phyloP scores from a whole-genome alignment of 1,140 invertebrate species.

The Pseudomyrmex cubaensis region DNA sequence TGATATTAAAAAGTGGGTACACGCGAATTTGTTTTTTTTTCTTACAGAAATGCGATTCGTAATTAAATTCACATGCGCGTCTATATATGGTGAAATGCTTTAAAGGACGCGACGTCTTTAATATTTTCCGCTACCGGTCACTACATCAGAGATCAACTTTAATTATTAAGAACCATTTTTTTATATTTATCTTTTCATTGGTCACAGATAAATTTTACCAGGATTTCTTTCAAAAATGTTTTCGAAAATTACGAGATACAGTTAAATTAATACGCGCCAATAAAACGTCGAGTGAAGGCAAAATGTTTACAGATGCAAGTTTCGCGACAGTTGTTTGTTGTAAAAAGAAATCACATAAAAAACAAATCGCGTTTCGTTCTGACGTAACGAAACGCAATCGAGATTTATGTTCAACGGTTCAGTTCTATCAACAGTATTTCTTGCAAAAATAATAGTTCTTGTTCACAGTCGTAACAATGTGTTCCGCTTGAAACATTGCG shows the following conservation, averaged over 20 bases:
- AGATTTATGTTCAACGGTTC: conserved; percentile 50
- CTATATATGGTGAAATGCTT: not conserved
- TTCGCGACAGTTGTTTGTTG: conserved; percentile 17
- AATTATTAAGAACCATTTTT: conserved; percentile 31
- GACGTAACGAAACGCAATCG: conserved; percentile 22
- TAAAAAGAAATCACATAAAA: not conserved
- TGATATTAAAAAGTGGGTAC: conserved; percentile 34
- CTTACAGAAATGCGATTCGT: conserved; percentile 33
- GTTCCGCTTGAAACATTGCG: conserved; percentile 36
- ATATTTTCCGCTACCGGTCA: not conserved
- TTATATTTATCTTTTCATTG: conserved; percentile 1
- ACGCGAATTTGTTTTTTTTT: not conserved
- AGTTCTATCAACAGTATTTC: conserved; percentile 34
- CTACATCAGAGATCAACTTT: not conserved
- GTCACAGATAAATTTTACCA: not conserved
- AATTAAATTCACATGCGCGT: conserved; percentile 41
- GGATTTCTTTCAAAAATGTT: conserved; percentile 10
- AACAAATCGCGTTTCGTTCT: not conserved
- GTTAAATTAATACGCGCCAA: conserved; percentile 37
- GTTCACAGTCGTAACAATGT: conserved; percentile 39
- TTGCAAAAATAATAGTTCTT: conserved; percentile 34
- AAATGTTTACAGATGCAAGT: conserved; percentile 32
- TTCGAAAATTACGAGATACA: not conserved
- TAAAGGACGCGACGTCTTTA: conserved; percentile 6
- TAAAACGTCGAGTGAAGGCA: not conserved